Percentiles rank a stretch among this genome's conserved stretches.
Evolutionary conservation across 1,140 invertebrate genomes (phyloP).

Genomic region (Brachystomella parvula): DNA sequence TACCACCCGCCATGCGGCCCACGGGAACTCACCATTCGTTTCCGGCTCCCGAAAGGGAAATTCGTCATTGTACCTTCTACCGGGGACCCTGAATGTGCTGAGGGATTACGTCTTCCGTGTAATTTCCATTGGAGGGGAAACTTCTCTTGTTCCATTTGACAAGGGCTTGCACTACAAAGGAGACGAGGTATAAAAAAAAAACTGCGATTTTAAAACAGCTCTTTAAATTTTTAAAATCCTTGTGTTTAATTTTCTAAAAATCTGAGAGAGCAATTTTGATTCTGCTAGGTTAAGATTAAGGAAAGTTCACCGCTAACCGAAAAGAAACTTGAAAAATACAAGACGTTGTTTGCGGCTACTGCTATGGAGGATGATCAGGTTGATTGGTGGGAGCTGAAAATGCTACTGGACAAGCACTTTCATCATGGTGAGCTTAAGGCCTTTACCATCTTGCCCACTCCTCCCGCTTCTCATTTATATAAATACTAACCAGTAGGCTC

Average conservation of each 20-base stretch:
- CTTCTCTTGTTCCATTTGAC: background rate
- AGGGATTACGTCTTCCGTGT: slow-evolving; percentile 57
- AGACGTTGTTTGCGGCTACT: slow-evolving; percentile 46
- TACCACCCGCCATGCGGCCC: slow-evolving; percentile 40
- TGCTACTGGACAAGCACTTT: slow-evolving; percentile 50
- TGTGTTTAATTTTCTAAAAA: too few species aligned
- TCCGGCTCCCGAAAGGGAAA: slow-evolving; percentile 53
- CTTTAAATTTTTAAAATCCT: too few species aligned
- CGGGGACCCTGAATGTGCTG: slow-evolving; percentile 55
- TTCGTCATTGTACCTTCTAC: slow-evolving; percentile 61
- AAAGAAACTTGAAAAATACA: slow-evolving; percentile 39
- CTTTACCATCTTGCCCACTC: slow-evolving; percentile 49
- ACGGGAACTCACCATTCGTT: slow-evolving; percentile 55
- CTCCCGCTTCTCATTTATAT: slow-evolving; percentile 52
- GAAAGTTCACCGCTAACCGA: slow-evolving; percentile 18
- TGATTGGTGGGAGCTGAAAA: slow-evolving; percentile 50
- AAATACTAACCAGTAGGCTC: slow-evolving; percentile 50
- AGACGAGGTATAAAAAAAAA: background rate
- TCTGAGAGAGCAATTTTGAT: background rate
- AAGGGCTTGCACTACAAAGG: background rate
- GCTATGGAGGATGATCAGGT: slow-evolving; percentile 53
- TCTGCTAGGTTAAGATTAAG: background rate
- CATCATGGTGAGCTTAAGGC: slow-evolving; percentile 47
- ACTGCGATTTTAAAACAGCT: too few species aligned
- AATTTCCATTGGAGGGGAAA: slow-evolving; percentile 50